phyloP scores from a whole-genome alignment of 2,797 vertebrate genomes.

The Poecilia wingei region DNA sequence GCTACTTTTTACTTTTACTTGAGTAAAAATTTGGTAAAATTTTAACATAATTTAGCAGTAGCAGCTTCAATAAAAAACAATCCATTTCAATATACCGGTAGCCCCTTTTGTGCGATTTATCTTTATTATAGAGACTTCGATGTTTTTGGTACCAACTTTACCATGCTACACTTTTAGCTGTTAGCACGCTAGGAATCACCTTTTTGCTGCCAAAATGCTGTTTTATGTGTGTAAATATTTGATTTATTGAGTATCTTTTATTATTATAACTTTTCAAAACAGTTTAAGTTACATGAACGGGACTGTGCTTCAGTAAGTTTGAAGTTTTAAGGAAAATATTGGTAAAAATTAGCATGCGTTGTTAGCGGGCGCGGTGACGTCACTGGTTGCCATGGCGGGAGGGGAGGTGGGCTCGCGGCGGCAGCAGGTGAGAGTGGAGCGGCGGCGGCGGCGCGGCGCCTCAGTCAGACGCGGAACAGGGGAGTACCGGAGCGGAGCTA shows the following conservation, averaged over 20 bases:
- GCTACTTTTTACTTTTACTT: too few relatives aligned
- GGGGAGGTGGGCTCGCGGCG: constrained; percentile 11
- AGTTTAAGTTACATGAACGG: not conserved
- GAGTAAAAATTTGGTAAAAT: not conserved
- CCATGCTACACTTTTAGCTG: not conserved
- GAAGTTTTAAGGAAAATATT: not conserved
- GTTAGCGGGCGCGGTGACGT: constrained; percentile 50
- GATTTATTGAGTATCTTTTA: not conserved
- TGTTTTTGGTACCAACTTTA: too few relatives aligned
- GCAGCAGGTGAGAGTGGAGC: constrained; percentile 62
- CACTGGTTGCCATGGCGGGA: constrained; percentile 25
- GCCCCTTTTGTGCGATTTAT: not conserved
- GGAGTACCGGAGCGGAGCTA: constrained; percentile 48
- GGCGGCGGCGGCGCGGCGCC: constrained; percentile 22
- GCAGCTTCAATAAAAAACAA: not conserved
- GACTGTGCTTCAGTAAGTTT: not conserved
- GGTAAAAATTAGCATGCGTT: not conserved
- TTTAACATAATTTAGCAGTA: too few relatives aligned
- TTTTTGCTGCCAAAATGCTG: not conserved
- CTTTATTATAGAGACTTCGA: not conserved
- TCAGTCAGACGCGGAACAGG: constrained; percentile 27
- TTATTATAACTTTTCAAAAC: not conserved
- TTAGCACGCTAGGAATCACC: not conserved
- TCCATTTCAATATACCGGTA: not conserved
- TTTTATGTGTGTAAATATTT: not conserved